Evolutionary conservation across 2,113 vertebrate species (phyloP), one percentile per base, ranked within the genome.

Genomic region (Geothlypis trichas): DNA sequence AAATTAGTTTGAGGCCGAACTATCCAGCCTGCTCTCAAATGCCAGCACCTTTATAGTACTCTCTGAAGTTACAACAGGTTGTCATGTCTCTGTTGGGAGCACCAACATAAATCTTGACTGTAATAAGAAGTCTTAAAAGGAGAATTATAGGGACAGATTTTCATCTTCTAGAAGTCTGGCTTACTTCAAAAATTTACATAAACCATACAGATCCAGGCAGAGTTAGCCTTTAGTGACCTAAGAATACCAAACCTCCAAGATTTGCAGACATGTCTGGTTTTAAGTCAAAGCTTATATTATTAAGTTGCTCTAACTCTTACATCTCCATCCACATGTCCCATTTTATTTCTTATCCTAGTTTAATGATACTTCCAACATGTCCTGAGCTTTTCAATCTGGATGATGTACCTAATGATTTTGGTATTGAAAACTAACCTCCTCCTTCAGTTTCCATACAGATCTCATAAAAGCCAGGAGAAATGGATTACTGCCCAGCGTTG

Each of bases 121-220:
- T 76, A 96, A 89, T 69, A 93, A 89, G 47, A 92, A 94, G 42
- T 83, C 85, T 69, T 94, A 84, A 93, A 97, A 94, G 75, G 39
- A 93, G 59, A 93, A 95, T 91, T 96, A 93, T 8, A 78, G 72
- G 65, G 76, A 91, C 59, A 93, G 75, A 95, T 95, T 95, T 93
- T 88, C 94, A 95, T 93, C 96, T 90, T 61, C 76, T 69, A 90
- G 44, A 92, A 87, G 81, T 90, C 95, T 97, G 85, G 11, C 76
- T 91, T 85, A 83, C 93, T 93, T 97, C 89, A 94, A 91, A 88
- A 96, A 94, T 93, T 93, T 95, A 90, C 93, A 96, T 90, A 87
- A 94, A 85, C 95, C 89, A 76, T 74, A 85, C 52, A 92, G 83
- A 95, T 89, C 67, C 75, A 87, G 63, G 55, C 51, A 93, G 55